phyloP scores from a whole-genome alignment of 2,797 vertebrate genomes.

The Centropyge bicolor region DNA sequence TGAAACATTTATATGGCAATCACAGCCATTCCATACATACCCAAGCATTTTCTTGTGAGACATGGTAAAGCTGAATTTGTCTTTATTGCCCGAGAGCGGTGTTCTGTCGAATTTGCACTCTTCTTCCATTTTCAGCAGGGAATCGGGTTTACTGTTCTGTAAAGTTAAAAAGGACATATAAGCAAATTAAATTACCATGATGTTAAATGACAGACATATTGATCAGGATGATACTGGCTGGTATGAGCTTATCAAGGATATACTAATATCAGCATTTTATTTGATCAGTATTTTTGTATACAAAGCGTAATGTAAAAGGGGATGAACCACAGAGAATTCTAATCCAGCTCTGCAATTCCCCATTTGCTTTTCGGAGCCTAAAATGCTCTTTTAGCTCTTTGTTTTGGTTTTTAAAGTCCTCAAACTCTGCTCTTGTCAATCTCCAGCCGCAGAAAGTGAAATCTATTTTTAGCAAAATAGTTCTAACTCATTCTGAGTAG shows the following conservation, averaged over 20 bases:
- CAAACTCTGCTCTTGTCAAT: background rate
- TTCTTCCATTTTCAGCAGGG: conserved; percentile 98
- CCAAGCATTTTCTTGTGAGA: conserved; percentile 94
- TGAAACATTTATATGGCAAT: conserved; percentile 21
- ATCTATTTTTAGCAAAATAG: background rate
- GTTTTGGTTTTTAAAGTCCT: background rate
- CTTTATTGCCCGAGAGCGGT: conserved; percentile 91
- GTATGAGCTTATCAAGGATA: background rate
- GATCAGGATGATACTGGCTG: background rate
- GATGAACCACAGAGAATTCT: background rate
- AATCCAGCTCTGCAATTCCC: background rate
- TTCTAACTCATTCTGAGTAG: background rate
- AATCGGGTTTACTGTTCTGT: conserved; percentile 99
- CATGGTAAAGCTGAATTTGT: conserved; percentile 94
- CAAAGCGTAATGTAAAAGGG: background rate
- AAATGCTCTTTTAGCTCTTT: conserved; percentile 1
- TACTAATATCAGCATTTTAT: background rate
- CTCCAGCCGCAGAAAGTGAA: background rate
- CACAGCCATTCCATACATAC: conserved; percentile 81
- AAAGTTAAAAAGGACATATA: conserved; percentile 42
- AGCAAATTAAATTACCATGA: background rate
- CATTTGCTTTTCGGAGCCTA: background rate
- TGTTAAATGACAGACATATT: background rate
- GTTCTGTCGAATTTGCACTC: conserved; percentile 94
- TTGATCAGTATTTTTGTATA: background rate